Conservation (phyloP, 2,113 vertebrate genomes). For the Axis porcinus region DNA sequence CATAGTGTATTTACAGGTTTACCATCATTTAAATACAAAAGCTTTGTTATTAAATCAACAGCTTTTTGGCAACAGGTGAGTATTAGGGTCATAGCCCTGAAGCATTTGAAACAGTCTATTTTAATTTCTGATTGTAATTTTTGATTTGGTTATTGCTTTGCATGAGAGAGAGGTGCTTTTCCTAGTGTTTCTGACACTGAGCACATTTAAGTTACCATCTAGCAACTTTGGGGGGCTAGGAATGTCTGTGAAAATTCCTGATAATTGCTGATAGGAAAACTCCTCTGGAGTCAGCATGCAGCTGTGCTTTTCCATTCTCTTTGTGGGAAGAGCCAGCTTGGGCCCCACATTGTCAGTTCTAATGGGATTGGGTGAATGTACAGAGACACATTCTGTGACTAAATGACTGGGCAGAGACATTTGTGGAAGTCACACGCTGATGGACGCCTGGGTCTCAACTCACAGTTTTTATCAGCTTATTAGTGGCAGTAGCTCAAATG, state of each 20-base stretch:
- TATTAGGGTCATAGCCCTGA: not conserved
- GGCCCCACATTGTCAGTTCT: constrained; percentile 45
- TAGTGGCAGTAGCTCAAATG: constrained; percentile 80
- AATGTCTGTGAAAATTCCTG: constrained; percentile 67
- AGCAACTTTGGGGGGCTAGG: constrained; percentile 30
- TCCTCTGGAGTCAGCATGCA: constrained; percentile 38
- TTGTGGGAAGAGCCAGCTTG: constrained; percentile 33
- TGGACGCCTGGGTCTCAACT: constrained; percentile 63
- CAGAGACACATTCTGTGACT: constrained; percentile 21
- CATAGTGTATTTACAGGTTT: not conserved
- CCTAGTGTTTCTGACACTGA: not conserved
- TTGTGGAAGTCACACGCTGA: constrained; percentile 42
- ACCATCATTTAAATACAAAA: not conserved
- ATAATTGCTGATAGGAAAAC: constrained; percentile 61
- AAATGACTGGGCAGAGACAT: constrained; percentile 53
- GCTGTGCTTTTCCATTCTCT: not conserved
- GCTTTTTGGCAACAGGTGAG: not conserved
- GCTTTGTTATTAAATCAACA: not conserved
- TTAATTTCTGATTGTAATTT: not conserved
- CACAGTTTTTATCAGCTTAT: constrained; percentile 76
- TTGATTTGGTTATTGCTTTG: constrained; percentile 44
- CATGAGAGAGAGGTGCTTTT: not conserved
- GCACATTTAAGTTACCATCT: constrained; percentile 53
- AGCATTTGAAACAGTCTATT: not conserved
- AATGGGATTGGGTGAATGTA: constrained; percentile 38